Conservation (phyloP, 92 coral and sea anemone genomes). For the Zoanthus sansibaricus region DNA sequence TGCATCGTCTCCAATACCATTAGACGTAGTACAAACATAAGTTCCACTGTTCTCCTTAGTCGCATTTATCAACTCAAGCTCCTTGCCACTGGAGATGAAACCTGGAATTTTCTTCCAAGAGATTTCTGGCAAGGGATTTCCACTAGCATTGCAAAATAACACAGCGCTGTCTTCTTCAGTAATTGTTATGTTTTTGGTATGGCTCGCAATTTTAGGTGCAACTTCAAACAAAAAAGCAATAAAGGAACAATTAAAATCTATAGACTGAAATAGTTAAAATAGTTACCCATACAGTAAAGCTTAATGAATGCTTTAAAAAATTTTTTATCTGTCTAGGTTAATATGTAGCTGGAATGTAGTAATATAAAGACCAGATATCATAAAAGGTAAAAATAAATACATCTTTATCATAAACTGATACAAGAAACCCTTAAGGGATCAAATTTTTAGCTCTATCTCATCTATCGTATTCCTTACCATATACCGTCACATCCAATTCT, state of each 20-base stretch:
- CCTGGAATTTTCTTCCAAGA: slow-evolving; percentile 32
- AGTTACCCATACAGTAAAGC: background rate
- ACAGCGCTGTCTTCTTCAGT: slow-evolving; percentile 38
- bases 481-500: background rate
- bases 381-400: background rate
- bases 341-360: too few relatives aligned
- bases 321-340: too few relatives aligned
- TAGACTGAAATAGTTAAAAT: background rate
- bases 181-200: slow-evolving; percentile 33
- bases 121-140: slow-evolving; percentile 45
- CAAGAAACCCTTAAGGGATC: too few relatives aligned
- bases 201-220: slow-evolving; percentile 17
- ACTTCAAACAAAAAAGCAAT: slow-evolving; percentile 11
- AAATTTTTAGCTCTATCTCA: too few relatives aligned
- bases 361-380: too few relatives aligned
- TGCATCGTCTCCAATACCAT: slow-evolving; percentile 21
- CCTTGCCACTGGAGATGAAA: slow-evolving; percentile 17
- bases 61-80: slow-evolving; percentile 21
- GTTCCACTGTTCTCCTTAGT: slow-evolving; percentile 19
- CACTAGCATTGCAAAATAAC: slow-evolving; percentile 57
- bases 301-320: too few relatives aligned
- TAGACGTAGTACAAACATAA: slow-evolving; percentile 43
- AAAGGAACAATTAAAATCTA: background rate
- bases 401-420: background rate
- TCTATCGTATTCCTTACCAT: slow-evolving; percentile 5